These are phyloP conservation scores for Stigmatopora nigra DNA, from an alignment of 2,113 vertebrate genomes.

Conservation along the genomic window DNA sequence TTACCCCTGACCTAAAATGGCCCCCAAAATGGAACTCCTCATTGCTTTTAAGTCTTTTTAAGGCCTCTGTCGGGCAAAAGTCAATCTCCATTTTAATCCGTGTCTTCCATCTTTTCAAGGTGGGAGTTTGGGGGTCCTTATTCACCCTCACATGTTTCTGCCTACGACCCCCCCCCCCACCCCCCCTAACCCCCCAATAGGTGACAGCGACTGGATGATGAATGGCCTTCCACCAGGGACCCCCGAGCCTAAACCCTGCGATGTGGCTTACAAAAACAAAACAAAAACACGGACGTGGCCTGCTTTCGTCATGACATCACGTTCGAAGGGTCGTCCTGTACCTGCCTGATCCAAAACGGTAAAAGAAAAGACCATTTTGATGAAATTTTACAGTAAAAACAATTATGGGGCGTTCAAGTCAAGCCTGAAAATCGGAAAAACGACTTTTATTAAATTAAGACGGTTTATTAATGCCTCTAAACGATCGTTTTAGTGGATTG, in stretches of 20 bases:
- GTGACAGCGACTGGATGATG: conserved; percentile 72
- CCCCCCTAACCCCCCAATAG: neutral
- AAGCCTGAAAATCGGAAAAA: neutral
- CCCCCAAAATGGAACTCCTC: neutral
- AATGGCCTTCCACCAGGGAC: conserved; percentile 75
- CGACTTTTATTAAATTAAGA: too few species aligned
- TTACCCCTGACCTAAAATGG: neutral
- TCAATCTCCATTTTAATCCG: conserved; percentile 56
- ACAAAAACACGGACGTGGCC: conserved; percentile 72
- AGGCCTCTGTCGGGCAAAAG: conserved; percentile 52
- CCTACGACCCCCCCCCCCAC: conserved; percentile 57
- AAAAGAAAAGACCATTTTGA: neutral
- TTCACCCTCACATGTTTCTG: conserved; percentile 77
- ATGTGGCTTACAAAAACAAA: conserved; percentile 70
- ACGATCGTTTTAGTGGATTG: too few species aligned
- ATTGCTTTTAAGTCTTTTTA: neutral
- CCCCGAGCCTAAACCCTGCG: conserved; percentile 69
- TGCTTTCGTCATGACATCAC: conserved; percentile 76
- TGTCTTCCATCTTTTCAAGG: conserved; percentile 36
- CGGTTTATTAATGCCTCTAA: too few species aligned
- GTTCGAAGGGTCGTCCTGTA: conserved; percentile 62
- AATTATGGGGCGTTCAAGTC: neutral
- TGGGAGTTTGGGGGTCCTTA: conserved; percentile 53
- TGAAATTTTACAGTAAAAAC: neutral
- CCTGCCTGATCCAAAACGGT: neutral